Evolutionary conservation across 2,888 invertebrate species (phyloP).

Genomic region (Drosophila subquinaria): DNA sequence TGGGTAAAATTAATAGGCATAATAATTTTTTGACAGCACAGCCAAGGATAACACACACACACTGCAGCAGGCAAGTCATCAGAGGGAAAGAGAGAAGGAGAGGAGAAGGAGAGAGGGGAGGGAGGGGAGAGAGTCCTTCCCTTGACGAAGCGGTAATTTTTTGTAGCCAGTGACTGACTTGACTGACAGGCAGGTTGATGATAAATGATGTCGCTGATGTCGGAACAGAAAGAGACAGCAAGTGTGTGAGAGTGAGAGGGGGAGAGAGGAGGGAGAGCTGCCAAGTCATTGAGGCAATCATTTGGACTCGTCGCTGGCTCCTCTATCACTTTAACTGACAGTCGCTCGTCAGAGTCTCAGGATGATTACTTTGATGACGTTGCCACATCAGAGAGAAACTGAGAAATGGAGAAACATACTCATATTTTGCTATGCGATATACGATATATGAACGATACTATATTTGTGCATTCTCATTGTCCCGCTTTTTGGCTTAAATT

Average conservation of each 20-base stretch:
- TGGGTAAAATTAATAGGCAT: conserved; percentile 85
- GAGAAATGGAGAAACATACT: conserved; percentile 27
- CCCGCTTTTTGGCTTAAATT: conserved; percentile 21
- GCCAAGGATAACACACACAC: conserved; percentile 81
- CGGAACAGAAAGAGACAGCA: conserved; percentile 15
- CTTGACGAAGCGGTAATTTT: conserved; percentile 69
- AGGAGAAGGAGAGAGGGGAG: neutral
- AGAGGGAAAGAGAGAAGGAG: conserved; percentile 14
- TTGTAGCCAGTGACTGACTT: conserved; percentile 66
- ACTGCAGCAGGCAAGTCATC: conserved; percentile 51
- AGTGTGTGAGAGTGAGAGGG: conserved; percentile 2
- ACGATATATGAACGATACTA: neutral
- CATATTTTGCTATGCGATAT: conserved; percentile 44
- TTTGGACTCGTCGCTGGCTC: conserved; percentile 66
- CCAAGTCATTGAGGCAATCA: conserved; percentile 79
- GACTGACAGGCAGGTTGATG: conserved; percentile 84
- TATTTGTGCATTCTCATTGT: conserved; percentile 70
- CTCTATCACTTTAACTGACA: conserved; percentile 77
- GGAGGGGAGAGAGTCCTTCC: conserved; percentile 12
- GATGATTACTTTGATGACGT: conserved; percentile 82
- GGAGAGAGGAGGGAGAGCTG: conserved; percentile 49
- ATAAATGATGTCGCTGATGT: conserved; percentile 85
- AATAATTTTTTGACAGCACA: conserved; percentile 85
- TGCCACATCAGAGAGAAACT: conserved; percentile 66
- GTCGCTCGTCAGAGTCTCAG: conserved; percentile 71